These are phyloP conservation scores for Ceratoteleas bidentatus DNA, from an alignment of 1,140 invertebrate species.

Conservation along the genomic window DNA sequence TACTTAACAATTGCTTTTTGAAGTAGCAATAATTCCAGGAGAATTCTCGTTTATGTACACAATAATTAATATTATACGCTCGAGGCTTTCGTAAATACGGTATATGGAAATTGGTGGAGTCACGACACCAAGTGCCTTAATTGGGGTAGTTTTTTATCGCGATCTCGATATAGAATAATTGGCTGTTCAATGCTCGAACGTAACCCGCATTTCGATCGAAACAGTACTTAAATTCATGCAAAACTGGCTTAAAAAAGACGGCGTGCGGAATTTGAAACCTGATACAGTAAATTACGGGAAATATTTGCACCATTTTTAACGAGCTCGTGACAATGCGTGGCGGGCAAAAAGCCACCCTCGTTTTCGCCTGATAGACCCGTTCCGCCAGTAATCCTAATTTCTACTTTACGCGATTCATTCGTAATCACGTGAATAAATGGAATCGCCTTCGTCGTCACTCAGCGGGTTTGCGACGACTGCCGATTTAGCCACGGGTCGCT, in stretches of 20 bases:
- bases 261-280: conserved; percentile 8
- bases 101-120: conserved; percentile 56
- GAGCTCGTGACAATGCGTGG: background rate
- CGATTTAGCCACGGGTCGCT: conserved; percentile 25
- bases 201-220: background rate
- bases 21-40: conserved; percentile 39
- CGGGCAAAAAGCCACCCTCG: conserved; percentile 7
- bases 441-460: conserved; percentile 33
- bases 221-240: conserved; percentile 46
- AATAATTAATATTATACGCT: conserved; percentile 55
- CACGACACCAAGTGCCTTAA: conserved; percentile 62
- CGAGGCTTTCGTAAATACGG: conserved; percentile 55
- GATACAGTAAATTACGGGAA: conserved; percentile 5
- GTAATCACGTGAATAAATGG: conserved; percentile 38
- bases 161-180: conserved; percentile 64
- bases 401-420: conserved; percentile 14
- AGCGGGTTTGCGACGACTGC: conserved; percentile 19
- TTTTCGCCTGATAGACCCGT: conserved; percentile 15
- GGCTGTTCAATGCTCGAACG: conserved; percentile 46
- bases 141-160: conserved; percentile 61
- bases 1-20: conserved; percentile 24
- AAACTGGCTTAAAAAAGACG: conserved; percentile 11
- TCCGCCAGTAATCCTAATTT: conserved; percentile 31
- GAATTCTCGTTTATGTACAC: conserved; percentile 34
- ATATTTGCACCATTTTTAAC: conserved; percentile 10